Percentiles rank a stretch among this genome's conserved stretches.
Evolutionary conservation across 2,888 invertebrate genomes (phyloP).

Genomic region (Margaritifera margaritifera): DNA sequence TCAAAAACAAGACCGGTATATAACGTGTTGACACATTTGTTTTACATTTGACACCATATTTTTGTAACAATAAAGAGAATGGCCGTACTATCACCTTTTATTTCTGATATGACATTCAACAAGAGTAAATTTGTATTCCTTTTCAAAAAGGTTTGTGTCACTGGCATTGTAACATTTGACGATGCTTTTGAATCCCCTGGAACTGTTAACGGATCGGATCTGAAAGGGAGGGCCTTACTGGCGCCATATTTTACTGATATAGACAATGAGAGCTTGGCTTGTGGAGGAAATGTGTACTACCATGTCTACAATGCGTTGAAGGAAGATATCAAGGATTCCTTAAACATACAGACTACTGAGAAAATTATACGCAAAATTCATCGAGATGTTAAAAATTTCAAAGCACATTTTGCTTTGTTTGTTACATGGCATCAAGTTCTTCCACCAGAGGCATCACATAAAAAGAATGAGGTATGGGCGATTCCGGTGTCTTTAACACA

Average conservation of each 20-base stretch:
- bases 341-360: background rate
- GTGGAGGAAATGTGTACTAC: background rate
- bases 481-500: too few species aligned
- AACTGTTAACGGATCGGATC: background rate
- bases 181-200: background rate
- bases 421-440: slow-evolving; percentile 7
- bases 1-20: too few species aligned
- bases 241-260: slow-evolving; percentile 12
- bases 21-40: too few species aligned
- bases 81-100: too few species aligned
- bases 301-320: background rate
- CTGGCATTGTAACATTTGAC: background rate
- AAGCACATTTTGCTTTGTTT: slow-evolving; percentile 10
- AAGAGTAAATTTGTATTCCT: background rate
- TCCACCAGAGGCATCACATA: background rate
- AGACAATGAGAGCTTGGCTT: background rate
- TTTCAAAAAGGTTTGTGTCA: slow-evolving; percentile 6
- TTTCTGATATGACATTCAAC: background rate
- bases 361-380: background rate
- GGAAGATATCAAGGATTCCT: background rate
- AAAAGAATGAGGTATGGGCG: background rate
- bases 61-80: too few species aligned
- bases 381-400: background rate
- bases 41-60: too few species aligned
- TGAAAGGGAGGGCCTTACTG: background rate